A percentile compares a stretch with the other conserved stretches of the same genome.
Evolutionary conservation across 2,888 invertebrate species (phyloP).

Genomic region (Agrochola lota): DNA sequence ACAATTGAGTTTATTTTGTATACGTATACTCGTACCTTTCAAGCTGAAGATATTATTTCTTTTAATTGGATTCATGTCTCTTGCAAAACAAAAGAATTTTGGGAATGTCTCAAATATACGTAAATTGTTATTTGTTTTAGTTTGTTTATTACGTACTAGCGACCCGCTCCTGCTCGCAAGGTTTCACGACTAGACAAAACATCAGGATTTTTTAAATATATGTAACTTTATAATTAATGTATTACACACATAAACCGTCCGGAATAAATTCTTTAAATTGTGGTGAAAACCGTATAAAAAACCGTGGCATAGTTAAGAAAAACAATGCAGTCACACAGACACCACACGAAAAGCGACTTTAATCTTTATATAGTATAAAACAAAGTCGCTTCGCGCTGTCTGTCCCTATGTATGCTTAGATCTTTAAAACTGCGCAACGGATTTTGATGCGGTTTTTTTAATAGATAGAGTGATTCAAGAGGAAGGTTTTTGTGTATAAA

Average conservation of each 20-base stretch:
- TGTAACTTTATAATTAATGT: background rate
- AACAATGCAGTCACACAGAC: background rate
- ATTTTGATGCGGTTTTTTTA: too few relatives aligned
- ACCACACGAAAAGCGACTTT: background rate
- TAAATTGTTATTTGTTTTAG: background rate
- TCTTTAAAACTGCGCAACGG: too few relatives aligned
- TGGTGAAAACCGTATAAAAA: background rate
- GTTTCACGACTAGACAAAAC: background rate
- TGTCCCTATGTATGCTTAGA: too few relatives aligned
- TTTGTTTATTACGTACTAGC: background rate
- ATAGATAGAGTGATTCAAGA: too few relatives aligned
- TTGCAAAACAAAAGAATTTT: slow-evolving; percentile 1
- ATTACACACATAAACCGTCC: background rate
- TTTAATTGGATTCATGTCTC: slow-evolving; percentile 4
- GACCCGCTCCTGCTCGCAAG: background rate
- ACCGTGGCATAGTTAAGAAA: background rate
- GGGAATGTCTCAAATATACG: background rate
- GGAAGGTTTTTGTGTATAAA: too few relatives aligned
- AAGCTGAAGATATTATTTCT: background rate
- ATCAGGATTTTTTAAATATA: background rate
- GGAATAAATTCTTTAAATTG: background rate
- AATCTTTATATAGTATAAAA: too few relatives aligned
- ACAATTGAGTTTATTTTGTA: slow-evolving; percentile 10
- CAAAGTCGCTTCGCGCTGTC: too few relatives aligned
- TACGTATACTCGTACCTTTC: too few relatives aligned